Evolutionary conservation across 2,797 vertebrate species (phyloP), one percentile per base, ranked within the genome.

Genomic region (Gadopsis marmoratus): DNA sequence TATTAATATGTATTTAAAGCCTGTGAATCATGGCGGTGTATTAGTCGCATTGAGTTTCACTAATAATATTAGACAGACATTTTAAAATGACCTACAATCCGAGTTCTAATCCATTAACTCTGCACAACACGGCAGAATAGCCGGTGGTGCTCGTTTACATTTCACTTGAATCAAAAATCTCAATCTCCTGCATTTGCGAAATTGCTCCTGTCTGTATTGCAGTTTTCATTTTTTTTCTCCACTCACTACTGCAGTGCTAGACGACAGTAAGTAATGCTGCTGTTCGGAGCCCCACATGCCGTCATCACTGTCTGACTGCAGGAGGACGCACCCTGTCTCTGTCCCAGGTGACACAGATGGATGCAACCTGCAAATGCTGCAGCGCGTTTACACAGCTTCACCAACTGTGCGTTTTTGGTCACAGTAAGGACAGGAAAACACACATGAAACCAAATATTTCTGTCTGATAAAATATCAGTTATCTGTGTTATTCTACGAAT

Each of bases 301-400:
- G 85, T 81, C 81, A 83, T 71, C 68, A 3, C 75, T 59, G 86
- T 87, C 87, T 91, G 88, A 78, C 85, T 91, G 86, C 89, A 83
- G 82, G 71, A 73, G 80, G 84, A 90, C 82, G 76, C 91, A 64
- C 78, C 85, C 83, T 26, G 81, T 85, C 88, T 87, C 70, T 7
- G 37, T 77, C 78, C 78, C 76, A 64, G 72, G 78, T 91, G 88
- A 80, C 83, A 90, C 74, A 67, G 60, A 89, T 26, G 66, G 74
- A 87, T 78, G 59, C 56, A 76, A 79, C 65, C 63, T 12, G 79
- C 51, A 45, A 72, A 48, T 14, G 76, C 72, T 65, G 66, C 64
- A 19, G 48, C 4, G 21, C 14, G 4, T 51, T 63, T 11, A 17
- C 29, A 51, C 69, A 3, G 4, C 73, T 74, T 58, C 12, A 59